A percentile compares a stretch with the other conserved stretches of the same genome.
These are phyloP conservation scores for Agriopis aurantiaria DNA, from an alignment of 2,888 invertebrate species.

Conservation along the genomic window DNA sequence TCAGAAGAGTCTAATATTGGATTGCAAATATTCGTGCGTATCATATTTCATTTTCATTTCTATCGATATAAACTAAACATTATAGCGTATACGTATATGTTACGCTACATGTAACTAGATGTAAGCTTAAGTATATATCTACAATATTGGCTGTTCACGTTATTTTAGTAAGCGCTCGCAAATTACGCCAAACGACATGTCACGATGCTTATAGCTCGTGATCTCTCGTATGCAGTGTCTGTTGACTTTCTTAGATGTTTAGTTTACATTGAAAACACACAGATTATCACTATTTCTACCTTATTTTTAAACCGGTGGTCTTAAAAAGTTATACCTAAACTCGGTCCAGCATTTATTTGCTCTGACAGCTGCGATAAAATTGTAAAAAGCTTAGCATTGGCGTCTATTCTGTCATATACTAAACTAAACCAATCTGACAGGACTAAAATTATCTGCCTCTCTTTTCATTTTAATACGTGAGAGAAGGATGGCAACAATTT, in stretches of 20 bases:
- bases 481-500: too few species aligned
- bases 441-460: too few species aligned
- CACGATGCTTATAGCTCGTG: slow-evolving; percentile 53
- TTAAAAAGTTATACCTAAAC: background rate
- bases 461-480: too few species aligned
- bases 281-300: background rate
- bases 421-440: too few species aligned
- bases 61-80: background rate
- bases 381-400: too few species aligned
- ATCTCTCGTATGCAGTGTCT: slow-evolving; percentile 38
- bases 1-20: background rate
- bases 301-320: background rate
- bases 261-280: background rate
- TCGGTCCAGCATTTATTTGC: too few species aligned
- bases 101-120: background rate
- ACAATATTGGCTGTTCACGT: slow-evolving; percentile 23
- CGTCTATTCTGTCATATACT: too few species aligned
- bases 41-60: slow-evolving; percentile 12
- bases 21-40: background rate
- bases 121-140: background rate
- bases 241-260: slow-evolving; percentile 27
- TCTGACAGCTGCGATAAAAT: too few species aligned
- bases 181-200: slow-evolving; percentile 54
- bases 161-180: slow-evolving; percentile 53
- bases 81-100: background rate